Percentiles rank a stretch among this genome's conserved stretches.
Evolutionary conservation across 1,140 invertebrate species (phyloP).

Genomic region (Drosophila ambigua): DNA sequence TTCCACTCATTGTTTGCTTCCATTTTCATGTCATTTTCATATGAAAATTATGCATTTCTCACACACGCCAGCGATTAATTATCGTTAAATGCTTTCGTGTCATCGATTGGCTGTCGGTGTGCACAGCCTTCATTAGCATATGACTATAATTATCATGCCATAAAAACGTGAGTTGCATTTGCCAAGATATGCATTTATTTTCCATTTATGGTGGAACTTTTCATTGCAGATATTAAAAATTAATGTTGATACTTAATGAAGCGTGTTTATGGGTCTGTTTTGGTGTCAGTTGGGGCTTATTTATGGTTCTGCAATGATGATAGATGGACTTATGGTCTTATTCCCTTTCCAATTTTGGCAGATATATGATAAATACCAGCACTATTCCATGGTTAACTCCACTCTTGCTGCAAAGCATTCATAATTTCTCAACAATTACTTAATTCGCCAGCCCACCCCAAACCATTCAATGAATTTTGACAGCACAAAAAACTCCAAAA

Average conservation of each 20-base stretch:
- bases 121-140: conserved; percentile 57
- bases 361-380: too few species aligned
- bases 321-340: not conserved
- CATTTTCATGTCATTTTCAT: not conserved
- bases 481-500: conserved; percentile 31
- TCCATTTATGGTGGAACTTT: conserved; percentile 32
- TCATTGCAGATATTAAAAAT: conserved; percentile 19
- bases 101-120: conserved; percentile 51
- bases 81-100: conserved; percentile 65
- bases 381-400: too few species aligned
- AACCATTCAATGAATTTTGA: conserved; percentile 51
- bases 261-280: too few species aligned
- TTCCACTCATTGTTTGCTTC: conserved; percentile 3
- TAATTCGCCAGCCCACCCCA: conserved; percentile 27
- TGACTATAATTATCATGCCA: conserved; percentile 71
- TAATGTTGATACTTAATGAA: too few species aligned
- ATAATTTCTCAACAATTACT: conserved; percentile 44
- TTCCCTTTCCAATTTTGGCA: not conserved
- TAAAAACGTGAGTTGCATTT: conserved; percentile 73
- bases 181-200: conserved; percentile 25
- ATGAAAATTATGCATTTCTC: conserved; percentile 68
- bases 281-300: too few species aligned
- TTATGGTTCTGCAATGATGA: too few species aligned
- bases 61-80: conserved; percentile 75
- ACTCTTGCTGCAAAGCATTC: too few species aligned